phyloP scores from a whole-genome alignment of 2,113 vertebrate genomes.

The Chlamydotis undulata region DNA sequence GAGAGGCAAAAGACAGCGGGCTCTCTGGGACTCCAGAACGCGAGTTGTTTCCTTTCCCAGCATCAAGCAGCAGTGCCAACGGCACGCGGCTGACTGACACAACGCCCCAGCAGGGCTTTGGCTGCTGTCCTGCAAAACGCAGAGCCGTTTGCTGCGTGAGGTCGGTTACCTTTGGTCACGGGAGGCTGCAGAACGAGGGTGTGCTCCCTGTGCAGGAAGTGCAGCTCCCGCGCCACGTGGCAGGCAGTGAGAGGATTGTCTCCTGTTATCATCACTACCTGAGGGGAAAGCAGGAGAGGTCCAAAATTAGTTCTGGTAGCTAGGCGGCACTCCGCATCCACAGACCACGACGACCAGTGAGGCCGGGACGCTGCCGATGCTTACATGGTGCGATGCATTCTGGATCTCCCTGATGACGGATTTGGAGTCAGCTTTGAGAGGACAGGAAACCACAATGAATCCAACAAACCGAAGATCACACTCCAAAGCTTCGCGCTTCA shows the following conservation, averaged over 20 bases:
- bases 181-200: constrained; percentile 85
- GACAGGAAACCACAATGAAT: constrained; percentile 96
- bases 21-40: background rate
- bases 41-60: background rate
- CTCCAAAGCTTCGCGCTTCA: constrained; percentile 87
- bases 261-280: constrained; percentile 98
- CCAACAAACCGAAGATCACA: constrained; percentile 89
- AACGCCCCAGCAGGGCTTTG: background rate
- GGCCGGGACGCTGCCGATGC: background rate
- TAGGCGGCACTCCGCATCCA: background rate
- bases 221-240: constrained; percentile 93
- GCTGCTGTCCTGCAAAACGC: background rate
- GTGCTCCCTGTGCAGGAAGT: constrained; percentile 87
- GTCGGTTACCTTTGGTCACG: background rate
- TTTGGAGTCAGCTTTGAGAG: constrained; percentile 92
- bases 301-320: background rate
- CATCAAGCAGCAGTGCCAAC: background rate
- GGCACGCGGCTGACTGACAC: accelerated
- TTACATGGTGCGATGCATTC: constrained; percentile 92
- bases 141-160: accelerated
- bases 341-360: accelerated
- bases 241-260: constrained; percentile 95
- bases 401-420: constrained; percentile 93
- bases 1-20: background rate
- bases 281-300: background rate